Base-by-base conservation (phyloP, 37 sponge, comb jelly and placozoan species). In the Aplysina aerophoba region DNA sequence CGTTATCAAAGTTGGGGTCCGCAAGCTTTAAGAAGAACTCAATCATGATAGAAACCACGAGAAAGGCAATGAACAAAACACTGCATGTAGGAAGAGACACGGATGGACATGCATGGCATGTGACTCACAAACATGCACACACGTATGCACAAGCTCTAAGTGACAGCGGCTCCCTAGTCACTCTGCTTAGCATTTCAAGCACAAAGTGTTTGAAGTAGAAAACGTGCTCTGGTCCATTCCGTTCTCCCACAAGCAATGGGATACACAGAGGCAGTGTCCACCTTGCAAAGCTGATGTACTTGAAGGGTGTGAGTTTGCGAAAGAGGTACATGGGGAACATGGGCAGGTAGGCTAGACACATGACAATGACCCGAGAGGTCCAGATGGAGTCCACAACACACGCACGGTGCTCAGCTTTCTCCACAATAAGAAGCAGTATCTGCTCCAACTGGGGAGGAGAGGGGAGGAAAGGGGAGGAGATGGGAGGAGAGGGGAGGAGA, bases 281-380 rank as follows among this genome's bases (percentile, higher is more conserved):
- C 89, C 95, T 88, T 14, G 84, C 67, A 34, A 68, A 64, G 67
- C 90, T 91, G 55, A 89, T 91, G 62, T 87, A 84, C 59, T 91
- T 88, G 8, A 94, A 62, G 19, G 89, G 89, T 12, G 89, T 78
- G 16, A 94, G 80, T 34, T 89, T 84, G 6, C 89, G 59, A 24
- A 94, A 84, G 30, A 91, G 87, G 33, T 81, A 85, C 25, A 94
- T 36, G 4, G 95, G 95, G 40, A 94, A 91, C 62, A 94, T 68
- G 38, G 95, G 95, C 24, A 94, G 25, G 84, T 88, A 94, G 16
- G 90, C 88, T 15, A 94, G 84, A 24, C 65, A 54, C 83, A 89
- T 84, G 14, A 91, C 78, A 8, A 93, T 63, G 3, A 81, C 87
- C 79, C 85, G 81, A 85, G 86, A 89, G 81, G 64, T n/a, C 50